Evolutionary conservation across 2,888 invertebrate species (phyloP), one percentile per base, ranked within the genome.

Genomic region (Incurvaria masculella): DNA sequence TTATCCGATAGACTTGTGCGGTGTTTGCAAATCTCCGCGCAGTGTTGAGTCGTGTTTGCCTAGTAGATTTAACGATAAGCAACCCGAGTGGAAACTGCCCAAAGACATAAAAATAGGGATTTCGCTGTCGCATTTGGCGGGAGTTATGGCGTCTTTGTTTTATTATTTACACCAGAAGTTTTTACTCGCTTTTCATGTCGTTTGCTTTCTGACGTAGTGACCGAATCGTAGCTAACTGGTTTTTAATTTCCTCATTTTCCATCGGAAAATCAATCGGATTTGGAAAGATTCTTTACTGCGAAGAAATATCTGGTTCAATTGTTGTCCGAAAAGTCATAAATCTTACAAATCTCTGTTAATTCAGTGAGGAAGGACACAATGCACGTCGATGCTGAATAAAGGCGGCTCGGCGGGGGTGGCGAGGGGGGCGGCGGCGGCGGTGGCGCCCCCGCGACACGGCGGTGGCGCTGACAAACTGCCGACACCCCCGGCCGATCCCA

Each of bases 361-460:
- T 33, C 33, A 33, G 33, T 33, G 10, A 23, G 23, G 4, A 23
- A 56, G 59, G 59, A 59, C 63, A 73, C 72, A 73, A 71, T 72
- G 63, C 72, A 63, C 63, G 63, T 63, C 63, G 63, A 69, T 68
- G 73, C 72, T 68, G 73, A 75, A 71, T 69, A 69, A 68, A 69
- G 66, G 63, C 33, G 14, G 23, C 10, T 4, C 23, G 23, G 23
- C 10, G 14, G 3, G 33, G 14, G 11, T 33, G 33, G 8, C 23
- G 23, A 10, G 4, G 14, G 3, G 33, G 14, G 11, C 14, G 33
- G 8, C 33, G 33, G 33, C 11, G 33, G 4, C 14, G 33, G n/a
- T 33, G 11, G 11, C 33, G 3, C 33, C 33, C 33, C 6, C 33
- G 14, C 33, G 33, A 14, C 14, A 23, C 33, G 33, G 33, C 33